Evolutionary conservation across 92 coral and sea anemone species (phyloP).

Genomic region (Phenganax subtilis): DNA sequence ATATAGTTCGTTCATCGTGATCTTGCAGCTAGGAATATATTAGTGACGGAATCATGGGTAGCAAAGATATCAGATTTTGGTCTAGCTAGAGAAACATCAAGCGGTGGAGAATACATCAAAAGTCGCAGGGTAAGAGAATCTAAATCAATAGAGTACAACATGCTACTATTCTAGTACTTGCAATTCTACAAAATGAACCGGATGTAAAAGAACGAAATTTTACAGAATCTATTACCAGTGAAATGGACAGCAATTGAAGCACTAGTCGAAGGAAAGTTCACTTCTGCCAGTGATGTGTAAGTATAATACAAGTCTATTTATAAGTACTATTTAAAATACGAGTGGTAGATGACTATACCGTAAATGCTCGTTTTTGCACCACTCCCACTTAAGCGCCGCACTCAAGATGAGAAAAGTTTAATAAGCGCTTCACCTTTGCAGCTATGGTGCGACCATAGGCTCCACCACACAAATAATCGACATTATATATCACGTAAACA

Average conservation of each 20-base stretch:
- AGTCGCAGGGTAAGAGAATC: conserved; percentile 52
- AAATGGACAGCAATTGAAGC: conserved; percentile 81
- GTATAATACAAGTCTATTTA: neutral
- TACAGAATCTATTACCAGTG: conserved; percentile 63
- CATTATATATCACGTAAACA: too few relatives aligned
- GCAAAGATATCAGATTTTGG: conserved; percentile 88
- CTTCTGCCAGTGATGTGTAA: conserved; percentile 68
- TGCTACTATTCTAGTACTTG: neutral
- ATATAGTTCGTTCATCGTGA: conserved; percentile 72
- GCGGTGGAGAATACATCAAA: conserved; percentile 60
- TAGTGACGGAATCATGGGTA: conserved; percentile 61
- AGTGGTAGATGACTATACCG: too few relatives aligned
- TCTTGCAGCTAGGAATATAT: conserved; percentile 73
- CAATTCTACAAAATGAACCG: neutral
- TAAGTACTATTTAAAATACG: too few relatives aligned
- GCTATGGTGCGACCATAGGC: too few relatives aligned
- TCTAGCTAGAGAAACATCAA: conserved; percentile 65
- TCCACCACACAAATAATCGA: too few relatives aligned
- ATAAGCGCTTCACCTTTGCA: too few relatives aligned
- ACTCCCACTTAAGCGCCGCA: too few relatives aligned
- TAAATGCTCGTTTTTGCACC: too few relatives aligned
- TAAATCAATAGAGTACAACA: neutral
- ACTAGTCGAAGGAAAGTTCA: conserved; percentile 51
- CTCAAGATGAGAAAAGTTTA: too few relatives aligned
- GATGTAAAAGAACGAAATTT: neutral